phyloP scores from a whole-genome alignment of 1,140 invertebrate species.

The Nephotettix cincticeps region DNA sequence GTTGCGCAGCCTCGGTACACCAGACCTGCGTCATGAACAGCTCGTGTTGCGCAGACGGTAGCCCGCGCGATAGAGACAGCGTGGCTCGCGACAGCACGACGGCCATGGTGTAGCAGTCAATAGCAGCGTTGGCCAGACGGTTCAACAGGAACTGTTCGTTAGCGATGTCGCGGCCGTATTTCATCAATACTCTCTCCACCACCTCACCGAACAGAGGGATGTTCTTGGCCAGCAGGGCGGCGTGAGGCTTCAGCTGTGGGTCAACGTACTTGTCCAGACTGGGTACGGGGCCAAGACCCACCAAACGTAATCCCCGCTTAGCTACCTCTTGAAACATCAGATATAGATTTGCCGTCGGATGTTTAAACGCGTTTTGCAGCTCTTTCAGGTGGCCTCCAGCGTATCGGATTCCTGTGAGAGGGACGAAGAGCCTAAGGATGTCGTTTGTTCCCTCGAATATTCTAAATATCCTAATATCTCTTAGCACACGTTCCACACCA shows the following conservation, averaged over 20 bases:
- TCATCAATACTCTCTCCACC: constrained; percentile 82
- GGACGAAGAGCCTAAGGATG: constrained; percentile 96
- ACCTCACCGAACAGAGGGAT: constrained; percentile 80
- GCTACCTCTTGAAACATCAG: constrained; percentile 84
- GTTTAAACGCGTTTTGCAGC: constrained; percentile 82
- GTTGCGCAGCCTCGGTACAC: constrained; percentile 73
- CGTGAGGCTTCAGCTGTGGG: constrained; percentile 63
- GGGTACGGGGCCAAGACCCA: constrained; percentile 67
- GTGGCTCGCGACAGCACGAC: constrained; percentile 83
- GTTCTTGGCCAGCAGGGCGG: constrained; percentile 63
- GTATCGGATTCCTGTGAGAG: constrained; percentile 89
- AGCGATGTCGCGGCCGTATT: constrained; percentile 84
- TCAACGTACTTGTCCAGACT: constrained; percentile 61
- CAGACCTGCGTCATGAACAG: constrained; percentile 73
- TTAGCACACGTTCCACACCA: constrained; percentile 87
- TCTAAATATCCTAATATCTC: constrained; percentile 95
- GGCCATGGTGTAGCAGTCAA: constrained; percentile 90
- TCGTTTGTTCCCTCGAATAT: constrained; percentile 99
- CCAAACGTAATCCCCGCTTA: constrained; percentile 72
- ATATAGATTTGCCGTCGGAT: constrained; percentile 82
- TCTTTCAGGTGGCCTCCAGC: constrained; percentile 85
- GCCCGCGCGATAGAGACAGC: constrained; percentile 64
- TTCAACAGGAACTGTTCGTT: constrained; percentile 93
- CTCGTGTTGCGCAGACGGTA: constrained; percentile 74
- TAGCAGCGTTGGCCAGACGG: constrained; percentile 83